Evolutionary conservation across 1,140 invertebrate genomes (phyloP), one percentile per base, ranked within the genome.

Genomic region (Diorhabda carinulata): DNA sequence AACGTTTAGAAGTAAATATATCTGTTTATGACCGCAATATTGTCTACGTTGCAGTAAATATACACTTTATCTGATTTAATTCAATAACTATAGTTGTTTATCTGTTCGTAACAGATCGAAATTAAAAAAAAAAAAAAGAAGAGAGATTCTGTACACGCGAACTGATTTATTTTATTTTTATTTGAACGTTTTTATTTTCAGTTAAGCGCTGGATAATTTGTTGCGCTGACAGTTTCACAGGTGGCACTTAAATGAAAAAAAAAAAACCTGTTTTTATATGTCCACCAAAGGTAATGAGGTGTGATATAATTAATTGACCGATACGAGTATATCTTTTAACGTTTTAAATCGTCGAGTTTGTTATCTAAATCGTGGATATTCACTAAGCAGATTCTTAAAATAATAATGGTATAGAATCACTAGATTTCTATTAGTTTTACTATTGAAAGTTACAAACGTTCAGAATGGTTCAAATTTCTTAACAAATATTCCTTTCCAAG

Each of bases 201-300:
- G 47, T 52, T 52, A 52, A 52, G 47, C 47, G 47, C 47, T n/a
- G n/a, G 6, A n/a, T 52, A 52, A 52, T 52, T 52, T 52, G 47
- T n/a, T 52, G 6, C 6, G 47, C 47, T 52, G 47, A 52, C 47
- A 52, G n/a, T n/a, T 52, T 52, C 47, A 52, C 47, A 3, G 47
- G 47, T 52, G 47, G 47, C 47, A 52, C 47, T 52, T 25, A 52
- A 52, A 52, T 52, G 47, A 52, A 52, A 52, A 52, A 52, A 52
- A 52, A 52, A 52, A 52, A 52, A 52, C 47, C 47, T 8, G 47
- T 52, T 52, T 25, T 52, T 52, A n/a, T n/a, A 52, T n/a, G 47
- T n/a, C 47, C 47, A 3, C 47, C 47, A 52, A 52, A 52, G 47
- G 47, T 52, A 52, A 52, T 52, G 47, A 52, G 47, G 47, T 52